These are phyloP conservation scores for Zaprionus lineosus DNA, from an alignment of 2,888 invertebrate genomes.

Conservation along the genomic window DNA sequence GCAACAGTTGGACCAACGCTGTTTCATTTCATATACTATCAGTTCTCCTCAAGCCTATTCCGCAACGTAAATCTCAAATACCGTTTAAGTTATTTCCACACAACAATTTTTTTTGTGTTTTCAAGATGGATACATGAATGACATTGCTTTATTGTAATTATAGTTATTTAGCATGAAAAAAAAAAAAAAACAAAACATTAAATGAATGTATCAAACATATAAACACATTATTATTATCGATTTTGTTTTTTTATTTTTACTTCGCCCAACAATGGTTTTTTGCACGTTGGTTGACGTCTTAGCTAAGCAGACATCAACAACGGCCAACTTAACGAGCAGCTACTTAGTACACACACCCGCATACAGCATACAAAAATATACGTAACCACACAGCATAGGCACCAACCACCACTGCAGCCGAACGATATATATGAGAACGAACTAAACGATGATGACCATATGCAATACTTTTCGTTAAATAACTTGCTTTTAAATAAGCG, in stretches of 20 bases:
- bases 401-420: constrained; percentile 72
- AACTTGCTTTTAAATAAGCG: too few species aligned
- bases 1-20: constrained; percentile 56
- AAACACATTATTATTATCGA: constrained; percentile 1
- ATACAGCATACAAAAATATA: constrained; percentile 20
- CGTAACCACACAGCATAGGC: constrained; percentile 55
- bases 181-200: constrained; percentile 3
- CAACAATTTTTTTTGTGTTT: constrained; percentile 8
- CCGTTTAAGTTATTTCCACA: constrained; percentile 28
- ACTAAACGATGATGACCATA: constrained; percentile 7
- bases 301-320: constrained; percentile 41
- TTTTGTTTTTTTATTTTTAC: constrained; percentile 9
- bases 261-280: constrained; percentile 21
- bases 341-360: neutral
- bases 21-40: constrained; percentile 23
- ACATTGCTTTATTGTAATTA: constrained; percentile 25
- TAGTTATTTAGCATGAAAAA: constrained; percentile 20
- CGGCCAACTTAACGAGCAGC: constrained; percentile 21
- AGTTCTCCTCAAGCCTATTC: constrained; percentile 18
- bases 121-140: constrained; percentile 10
- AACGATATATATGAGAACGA: constrained; percentile 50
- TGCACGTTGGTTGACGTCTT: constrained; percentile 34
- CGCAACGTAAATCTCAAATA: constrained; percentile 9
- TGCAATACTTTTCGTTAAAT: too few species aligned
- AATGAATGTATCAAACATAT: constrained; percentile 37